Evolutionary conservation across 2,888 invertebrate genomes (phyloP).

Genomic region (Tetropium fuscum): DNA sequence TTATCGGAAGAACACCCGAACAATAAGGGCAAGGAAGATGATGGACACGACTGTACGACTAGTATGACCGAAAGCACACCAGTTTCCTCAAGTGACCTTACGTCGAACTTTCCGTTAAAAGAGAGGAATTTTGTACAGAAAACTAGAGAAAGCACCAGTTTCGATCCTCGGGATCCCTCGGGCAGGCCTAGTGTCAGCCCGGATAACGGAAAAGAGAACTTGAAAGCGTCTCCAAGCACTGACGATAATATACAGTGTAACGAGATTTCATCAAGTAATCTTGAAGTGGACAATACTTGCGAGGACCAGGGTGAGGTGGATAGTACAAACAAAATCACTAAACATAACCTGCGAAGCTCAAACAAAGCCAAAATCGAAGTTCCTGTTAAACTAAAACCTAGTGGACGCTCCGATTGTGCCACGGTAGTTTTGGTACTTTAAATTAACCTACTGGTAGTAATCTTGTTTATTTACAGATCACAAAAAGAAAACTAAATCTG

Average conservation of each 20-base stretch:
- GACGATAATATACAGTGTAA: constrained; percentile 73
- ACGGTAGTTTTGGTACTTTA: too few relatives aligned
- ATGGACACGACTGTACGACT: constrained; percentile 26
- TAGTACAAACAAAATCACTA: constrained; percentile 18
- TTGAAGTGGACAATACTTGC: constrained; percentile 58
- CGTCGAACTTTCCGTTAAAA: constrained; percentile 51
- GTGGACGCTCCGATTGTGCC: constrained; percentile 3
- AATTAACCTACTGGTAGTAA: not conserved
- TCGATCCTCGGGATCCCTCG: constrained; percentile 50
- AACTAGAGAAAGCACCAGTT: constrained; percentile 57
- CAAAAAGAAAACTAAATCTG: constrained; percentile 31
- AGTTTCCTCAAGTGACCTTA: constrained; percentile 49
- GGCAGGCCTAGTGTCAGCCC: constrained; percentile 14
- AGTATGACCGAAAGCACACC: constrained; percentile 37
- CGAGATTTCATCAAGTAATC: constrained; percentile 75
- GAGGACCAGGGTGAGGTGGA: constrained; percentile 31
- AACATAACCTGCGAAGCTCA: constrained; percentile 38
- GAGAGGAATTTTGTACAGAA: constrained; percentile 55
- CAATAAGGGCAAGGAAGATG: constrained; percentile 30
- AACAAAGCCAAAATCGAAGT: constrained; percentile 37
- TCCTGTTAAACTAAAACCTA: constrained; percentile 13
- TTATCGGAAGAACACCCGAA: constrained; percentile 5
- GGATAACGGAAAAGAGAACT: constrained; percentile 49
- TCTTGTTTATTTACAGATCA: not conserved
- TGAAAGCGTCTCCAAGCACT: constrained; percentile 25